Evolutionary conservation across 2,113 vertebrate genomes (phyloP), one percentile per base, ranked within the genome.

Genomic region (Macrotus californicus): DNA sequence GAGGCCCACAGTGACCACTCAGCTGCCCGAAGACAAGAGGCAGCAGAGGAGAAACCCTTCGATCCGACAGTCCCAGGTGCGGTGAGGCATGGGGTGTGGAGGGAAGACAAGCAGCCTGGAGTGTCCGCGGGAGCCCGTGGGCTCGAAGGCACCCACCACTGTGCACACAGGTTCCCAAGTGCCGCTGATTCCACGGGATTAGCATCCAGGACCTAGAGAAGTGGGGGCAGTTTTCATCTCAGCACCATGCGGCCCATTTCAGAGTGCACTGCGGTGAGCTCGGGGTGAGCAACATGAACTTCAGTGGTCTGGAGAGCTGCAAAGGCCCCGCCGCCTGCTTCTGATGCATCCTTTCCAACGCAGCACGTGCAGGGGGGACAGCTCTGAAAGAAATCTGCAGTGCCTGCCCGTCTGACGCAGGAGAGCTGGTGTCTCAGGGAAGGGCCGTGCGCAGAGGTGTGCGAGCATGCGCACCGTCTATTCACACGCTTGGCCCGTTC

Each of bases 11-110:
- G 29, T 3, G 31, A 52, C 24, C 79, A 54, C 43, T 61, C 21
- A 59, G 26, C 36, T 7, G 2, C 43, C 19, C 14, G 12, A 21
- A 54, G 10, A 26, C n/a, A 77, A 34, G 18, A 31, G 43, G n/a
- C 5, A 34, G n/a, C 39, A 46, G 52, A 31, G 22, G 18, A 50
- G 77, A 67, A 43, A 67, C 43, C n/a, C 34, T 39, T 41, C 10
- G 41, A 79, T 13, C 41, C 5, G 24, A n/a, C 31, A 48, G 5
- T 10, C 5, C 29, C 15, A 1, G 9, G 64, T 9, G n/a, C 12
- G 9, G 39, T 1, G 6, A 69, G 59, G 34, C 24, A 0, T 2
- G 4, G 9, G 7, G 66, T 21, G 3, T 10, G 1, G 50, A 24
- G 19, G 36, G 31, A 73, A 36, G 29, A 36, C 41, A 24, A 70